These are phyloP conservation scores for Papilio polyxenes DNA, from an alignment of 1,140 invertebrate species.

Conservation along the genomic window DNA sequence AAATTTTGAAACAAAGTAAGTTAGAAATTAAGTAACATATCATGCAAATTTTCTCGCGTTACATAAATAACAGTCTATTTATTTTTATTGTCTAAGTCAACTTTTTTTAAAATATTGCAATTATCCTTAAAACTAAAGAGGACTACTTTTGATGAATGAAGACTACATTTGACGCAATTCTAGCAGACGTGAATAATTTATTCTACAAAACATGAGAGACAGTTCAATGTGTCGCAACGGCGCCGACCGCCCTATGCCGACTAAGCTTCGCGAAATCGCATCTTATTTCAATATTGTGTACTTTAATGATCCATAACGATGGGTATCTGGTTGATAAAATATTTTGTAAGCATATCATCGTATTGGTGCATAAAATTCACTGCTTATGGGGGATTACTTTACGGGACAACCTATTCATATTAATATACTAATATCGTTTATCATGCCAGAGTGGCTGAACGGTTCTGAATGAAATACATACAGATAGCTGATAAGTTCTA, in stretches of 20 bases:
- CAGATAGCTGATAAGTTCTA: neutral
- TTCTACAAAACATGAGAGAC: neutral
- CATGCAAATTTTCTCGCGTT: neutral
- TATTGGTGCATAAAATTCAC: neutral
- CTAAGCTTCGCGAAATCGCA: neutral
- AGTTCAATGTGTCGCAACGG: conserved; percentile 2
- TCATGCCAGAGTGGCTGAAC: too few species aligned
- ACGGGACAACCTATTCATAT: too few species aligned
- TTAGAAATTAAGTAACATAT: neutral
- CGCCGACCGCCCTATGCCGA: neutral
- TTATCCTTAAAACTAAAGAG: neutral
- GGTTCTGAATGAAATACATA: neutral
- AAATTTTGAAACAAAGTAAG: neutral
- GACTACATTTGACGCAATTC: neutral
- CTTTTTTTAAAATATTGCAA: neutral
- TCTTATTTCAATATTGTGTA: neutral
- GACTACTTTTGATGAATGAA: neutral
- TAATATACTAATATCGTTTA: too few species aligned
- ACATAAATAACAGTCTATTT: too few species aligned
- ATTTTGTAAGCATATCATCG: neutral
- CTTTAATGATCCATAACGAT: neutral
- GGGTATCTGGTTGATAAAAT: neutral
- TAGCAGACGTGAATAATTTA: neutral
- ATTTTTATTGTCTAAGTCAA: neutral
- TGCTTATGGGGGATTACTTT: too few species aligned